Base-by-base conservation (phyloP, 1,140 invertebrate genomes). In the Trissolcus basalis region DNA sequence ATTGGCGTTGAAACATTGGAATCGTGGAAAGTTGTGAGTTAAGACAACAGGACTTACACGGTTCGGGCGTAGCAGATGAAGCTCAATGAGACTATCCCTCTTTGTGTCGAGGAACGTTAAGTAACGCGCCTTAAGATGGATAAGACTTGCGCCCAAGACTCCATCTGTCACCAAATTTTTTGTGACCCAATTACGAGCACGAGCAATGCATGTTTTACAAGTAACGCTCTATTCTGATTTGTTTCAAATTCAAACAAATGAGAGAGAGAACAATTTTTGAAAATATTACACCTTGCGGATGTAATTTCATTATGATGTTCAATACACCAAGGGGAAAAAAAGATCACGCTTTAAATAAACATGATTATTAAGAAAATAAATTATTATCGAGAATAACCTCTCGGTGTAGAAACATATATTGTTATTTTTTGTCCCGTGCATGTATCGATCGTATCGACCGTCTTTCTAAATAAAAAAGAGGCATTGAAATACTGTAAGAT, bases 11-110 rank as follows among this genome's bases (percentile, higher is more conserved):
- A 70, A 58, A 65, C 51, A 59, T 48, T 15, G 65, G 39, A 41
- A 54, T 48, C 33, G 59, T 9, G 51, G 49, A 76, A 69, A 69
- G 43, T 75, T 64, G 43, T 32, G 50, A 59, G 60, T 65, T 76
- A 44, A 65, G 59, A 74, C 65, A 60, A 27, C 39, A 41, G 54
- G 70, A 76, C 73, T 70, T 76, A 76, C 73, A 76, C 9, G 73
- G 47, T 76, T 76, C 67, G 73, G 73, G 73, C 73, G 73, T 70
- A 65, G 43, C 73, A 39, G 64, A 75, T 54, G 48, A 59, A 64
- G 45, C 53, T 58, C 50, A 67, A 70, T 58, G 50, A 51, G 68
- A 68, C 67, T 68, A 70, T 71, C 74, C 74, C 58, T 71, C 68
- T 77, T 77, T 68, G 63, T 71, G 74, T 71, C 58, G 55, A 60